Base-by-base conservation (phyloP, 64 coral and sea anemone species). In the Cladopsammia gracilis region DNA sequence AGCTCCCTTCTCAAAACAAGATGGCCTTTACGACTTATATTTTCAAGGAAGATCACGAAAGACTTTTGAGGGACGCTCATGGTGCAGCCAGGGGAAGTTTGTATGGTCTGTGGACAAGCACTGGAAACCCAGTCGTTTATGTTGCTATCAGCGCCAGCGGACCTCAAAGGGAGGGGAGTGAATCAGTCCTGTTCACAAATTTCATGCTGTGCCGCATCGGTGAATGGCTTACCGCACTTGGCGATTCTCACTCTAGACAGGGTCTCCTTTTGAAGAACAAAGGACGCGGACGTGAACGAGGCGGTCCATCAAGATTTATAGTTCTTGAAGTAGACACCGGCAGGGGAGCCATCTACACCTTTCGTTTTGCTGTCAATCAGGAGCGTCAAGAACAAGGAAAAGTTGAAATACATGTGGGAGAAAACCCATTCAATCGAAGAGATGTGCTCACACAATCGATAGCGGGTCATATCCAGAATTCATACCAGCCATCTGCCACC, bases 61-160 rank as follows among this genome's bases (percentile, higher is more conserved):
- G 46, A 56, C 53, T 56, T 20, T 3, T 20, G 18, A 75, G 14
- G 47, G 53, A 56, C 12, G 53, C 53, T 12, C 7, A 6, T 56
- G 12, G 53, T 10, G 53, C 2, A 56, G 12, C 53, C 53, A 14
- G 72, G 46, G 72, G 72, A 49, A 75, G 78, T 81, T 61, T 81
- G 78, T 62, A 56, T 9, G 78, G 78, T 13, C 78, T 42, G 22
- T 81, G 78, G 78, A 81, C 78, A 2, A 81, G 85, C 68, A 87
- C 67, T 72, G 67, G 85, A 53, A 87, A 87, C 16, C 85, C 85
- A 44, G 85, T 87, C 10, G 69, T 87, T 42, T 68, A 87, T 25
- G 25, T 26, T 58, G 64, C 75, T 2, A 50, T 25, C 9, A 54
- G n/a, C 50, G 10, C 2, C 1, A 54, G 48, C 24, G 2, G 10